Percentiles rank a stretch among this genome's conserved stretches.
These are phyloP conservation scores for Coecobrya sp. DNA, from an alignment of 2,888 invertebrate species.

Conservation along the genomic window DNA sequence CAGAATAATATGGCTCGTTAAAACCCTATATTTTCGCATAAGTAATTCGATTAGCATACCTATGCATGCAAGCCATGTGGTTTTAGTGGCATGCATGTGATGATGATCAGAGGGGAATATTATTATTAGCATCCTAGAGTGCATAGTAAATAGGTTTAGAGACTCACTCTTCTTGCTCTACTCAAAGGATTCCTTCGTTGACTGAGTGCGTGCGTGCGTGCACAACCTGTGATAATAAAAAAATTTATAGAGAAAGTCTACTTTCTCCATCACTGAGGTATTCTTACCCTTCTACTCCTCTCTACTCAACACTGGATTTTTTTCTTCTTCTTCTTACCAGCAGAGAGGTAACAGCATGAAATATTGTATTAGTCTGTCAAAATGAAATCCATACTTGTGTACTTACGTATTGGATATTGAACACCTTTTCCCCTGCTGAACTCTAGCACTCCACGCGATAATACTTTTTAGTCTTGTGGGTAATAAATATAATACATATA, in stretches of 20 bases:
- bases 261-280: slow-evolving; percentile 7
- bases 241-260: neutral
- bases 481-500: neutral
- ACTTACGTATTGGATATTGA: slow-evolving; percentile 51
- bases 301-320: no score
- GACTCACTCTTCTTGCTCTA: no score
- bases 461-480: neutral
- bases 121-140: no score
- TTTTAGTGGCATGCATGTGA: no score
- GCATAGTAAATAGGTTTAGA: no score
- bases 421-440: slow-evolving; percentile 11
- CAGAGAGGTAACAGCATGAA: slow-evolving; percentile 27
- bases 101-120: no score
- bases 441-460: neutral
- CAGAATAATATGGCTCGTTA: no score
- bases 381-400: slow-evolving; percentile 58
- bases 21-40: no score
- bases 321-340: no score
- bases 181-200: neutral
- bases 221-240: slow-evolving; percentile 52
- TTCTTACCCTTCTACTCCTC: no score
- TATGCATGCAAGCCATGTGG: no score
- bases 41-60: no score
- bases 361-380: slow-evolving; percentile 68
- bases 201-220: neutral